A percentile compares a stretch with the other conserved stretches of the same genome.
phyloP scores from a whole-genome alignment of 2,797 vertebrate species.

The Coranthus polyacanthus region DNA sequence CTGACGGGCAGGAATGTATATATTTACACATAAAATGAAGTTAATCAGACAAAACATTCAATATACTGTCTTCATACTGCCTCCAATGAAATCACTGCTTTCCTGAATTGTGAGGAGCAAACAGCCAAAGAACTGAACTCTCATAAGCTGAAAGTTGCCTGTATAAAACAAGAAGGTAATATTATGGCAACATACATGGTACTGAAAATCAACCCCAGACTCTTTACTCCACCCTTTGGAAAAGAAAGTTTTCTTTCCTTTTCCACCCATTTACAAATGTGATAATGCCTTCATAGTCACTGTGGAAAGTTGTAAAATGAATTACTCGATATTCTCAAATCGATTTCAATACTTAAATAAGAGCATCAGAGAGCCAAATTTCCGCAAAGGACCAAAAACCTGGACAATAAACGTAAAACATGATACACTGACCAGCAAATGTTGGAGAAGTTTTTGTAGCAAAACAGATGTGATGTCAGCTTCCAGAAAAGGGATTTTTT shows the following conservation, averaged over 20 bases:
- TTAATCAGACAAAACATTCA: too few species aligned
- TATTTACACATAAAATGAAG: too few species aligned
- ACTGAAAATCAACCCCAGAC: not conserved
- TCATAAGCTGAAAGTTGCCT: not conserved
- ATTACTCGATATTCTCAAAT: conserved; percentile 6
- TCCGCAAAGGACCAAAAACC: conserved; percentile 5
- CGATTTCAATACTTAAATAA: conserved; percentile 1
- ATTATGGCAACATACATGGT: not conserved
- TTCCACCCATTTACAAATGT: conserved; percentile 1
- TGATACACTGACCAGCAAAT: not conserved
- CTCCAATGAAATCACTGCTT: too few species aligned
- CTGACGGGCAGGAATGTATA: too few species aligned
- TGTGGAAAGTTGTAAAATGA: conserved; percentile 38
- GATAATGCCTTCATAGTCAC: not conserved
- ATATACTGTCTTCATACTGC: too few species aligned
- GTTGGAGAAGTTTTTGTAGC: too few species aligned
- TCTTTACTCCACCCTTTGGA: not conserved
- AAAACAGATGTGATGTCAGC: too few species aligned
- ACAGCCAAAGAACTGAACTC: too few species aligned
- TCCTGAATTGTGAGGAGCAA: too few species aligned
- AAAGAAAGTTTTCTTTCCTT: not conserved
- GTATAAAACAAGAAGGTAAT: not conserved
- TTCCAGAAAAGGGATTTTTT: too few species aligned
- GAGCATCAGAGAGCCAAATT: not conserved
- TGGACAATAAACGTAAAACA: not conserved